Base-by-base conservation (phyloP, 2,113 vertebrate species). In the Heloderma charlesbogerti region DNA sequence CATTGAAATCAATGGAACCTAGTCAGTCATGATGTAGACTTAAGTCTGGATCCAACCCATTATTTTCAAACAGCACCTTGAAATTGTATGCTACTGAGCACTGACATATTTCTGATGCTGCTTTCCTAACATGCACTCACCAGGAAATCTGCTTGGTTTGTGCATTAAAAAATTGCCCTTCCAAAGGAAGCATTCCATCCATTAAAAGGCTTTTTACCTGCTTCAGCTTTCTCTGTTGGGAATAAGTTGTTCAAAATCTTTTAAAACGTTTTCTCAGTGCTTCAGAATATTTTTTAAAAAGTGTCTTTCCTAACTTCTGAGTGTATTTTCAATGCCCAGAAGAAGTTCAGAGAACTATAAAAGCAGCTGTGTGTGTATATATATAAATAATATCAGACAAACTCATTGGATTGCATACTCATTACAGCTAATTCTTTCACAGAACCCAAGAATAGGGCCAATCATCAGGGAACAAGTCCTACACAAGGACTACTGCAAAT, bases 121-220 rank as follows among this genome's bases (percentile, higher is more conserved):
- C 4, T 87, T 89, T 22, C 31, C 25, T 84, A 79, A 57, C 0
- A 0, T 60, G 48, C 60, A 4, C 37, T 83, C 66, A 31, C 3
- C 57, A 66, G 67, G 57, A 88, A 74, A 4, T 6, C 5, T 0
- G 1, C 0, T 10, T 84, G 6, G 54, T 93, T 90, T 91, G 40
- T 77, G 45, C 43, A 57, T 83, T 91, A 74, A 20, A 89, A 43
- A 84, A 75, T 77, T 77, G 0, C 84, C 84, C 37, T 80, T 90
- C 82, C 15, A 71, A 84, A 86, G 7, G 72, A 84, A 86, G n/a
- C 7, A 45, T n/a, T 83, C 48, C 3, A 71, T 81, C 20, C 1
- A 40, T 82, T 67, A 54, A 91, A n/a, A 60, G 63, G 0, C 8
- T 91, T 92, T n/a, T 93, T 77, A 48, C 40, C 90, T 12, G 20